Conservation (phyloP, 2,888 invertebrate genomes). For the Dicyrtoma fusca region DNA sequence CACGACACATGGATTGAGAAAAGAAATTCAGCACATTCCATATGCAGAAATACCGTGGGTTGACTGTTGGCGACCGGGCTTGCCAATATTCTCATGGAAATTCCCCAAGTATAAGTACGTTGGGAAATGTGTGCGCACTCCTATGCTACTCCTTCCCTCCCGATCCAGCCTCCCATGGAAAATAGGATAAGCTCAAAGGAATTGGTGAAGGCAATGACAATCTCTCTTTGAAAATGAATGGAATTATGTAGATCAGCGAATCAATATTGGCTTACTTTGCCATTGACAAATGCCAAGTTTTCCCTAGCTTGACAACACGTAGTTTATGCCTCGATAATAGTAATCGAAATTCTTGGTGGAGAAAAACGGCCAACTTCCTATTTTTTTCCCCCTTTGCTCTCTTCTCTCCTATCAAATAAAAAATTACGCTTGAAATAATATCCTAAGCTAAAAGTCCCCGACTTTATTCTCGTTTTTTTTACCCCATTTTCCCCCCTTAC, state of each 20-base stretch:
- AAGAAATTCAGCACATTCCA: constrained; percentile 34
- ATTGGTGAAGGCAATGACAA: constrained; percentile 29
- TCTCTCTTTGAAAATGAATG: constrained; percentile 33
- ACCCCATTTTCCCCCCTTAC: too few relatives aligned
- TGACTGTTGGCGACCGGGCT: constrained; percentile 5
- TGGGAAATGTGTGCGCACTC: not conserved
- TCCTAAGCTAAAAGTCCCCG: too few relatives aligned
- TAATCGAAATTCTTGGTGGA: constrained; percentile 20
- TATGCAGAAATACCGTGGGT: constrained; percentile 31
- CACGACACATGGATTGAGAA: not conserved
- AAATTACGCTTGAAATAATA: too few relatives aligned
- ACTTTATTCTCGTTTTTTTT: too few relatives aligned
- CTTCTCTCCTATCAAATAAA: not conserved
- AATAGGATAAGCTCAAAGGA: constrained; percentile 28
- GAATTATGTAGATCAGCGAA: constrained; percentile 36
- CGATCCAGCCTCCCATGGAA: constrained; percentile 8
- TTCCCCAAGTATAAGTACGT: not conserved
- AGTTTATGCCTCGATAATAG: constrained; percentile 28
- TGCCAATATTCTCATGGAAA: constrained; percentile 25
- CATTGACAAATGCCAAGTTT: constrained; percentile 37
- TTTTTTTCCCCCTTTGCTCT: not conserved
- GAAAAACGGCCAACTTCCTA: not conserved
- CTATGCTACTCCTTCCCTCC: not conserved
- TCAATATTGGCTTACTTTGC: constrained; percentile 37
- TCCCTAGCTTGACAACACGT: constrained; percentile 24